phyloP scores from a whole-genome alignment of 2,113 vertebrate species.

The Crotalus helleri region DNA sequence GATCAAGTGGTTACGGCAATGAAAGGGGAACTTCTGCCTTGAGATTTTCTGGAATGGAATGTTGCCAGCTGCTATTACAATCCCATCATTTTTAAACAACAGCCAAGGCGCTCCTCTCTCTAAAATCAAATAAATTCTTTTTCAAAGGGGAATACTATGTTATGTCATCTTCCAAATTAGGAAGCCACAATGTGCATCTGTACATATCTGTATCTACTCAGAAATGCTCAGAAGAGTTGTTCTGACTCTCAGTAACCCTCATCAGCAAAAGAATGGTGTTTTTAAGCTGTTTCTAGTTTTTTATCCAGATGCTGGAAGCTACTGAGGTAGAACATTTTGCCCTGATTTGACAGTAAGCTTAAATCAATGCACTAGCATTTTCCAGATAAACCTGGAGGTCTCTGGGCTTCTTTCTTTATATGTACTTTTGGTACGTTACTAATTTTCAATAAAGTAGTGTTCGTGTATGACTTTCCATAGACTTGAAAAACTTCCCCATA shows the following conservation, averaged over 20 bases:
- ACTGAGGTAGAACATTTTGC: conserved; percentile 4
- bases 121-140: conserved; percentile 43
- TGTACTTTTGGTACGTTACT: not conserved
- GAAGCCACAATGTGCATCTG: conserved; percentile 48
- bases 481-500: not conserved
- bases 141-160: conserved; percentile 41
- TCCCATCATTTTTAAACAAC: conserved; percentile 44
- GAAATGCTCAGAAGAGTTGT: conserved; percentile 40
- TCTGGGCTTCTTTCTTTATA: not conserved
- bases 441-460: not conserved
- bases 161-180: conserved; percentile 43
- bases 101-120: conserved; percentile 34
- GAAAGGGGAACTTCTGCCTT: conserved; percentile 43
- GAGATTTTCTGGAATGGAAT: conserved; percentile 45
- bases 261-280: not conserved
- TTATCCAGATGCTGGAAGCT: conserved; percentile 22
- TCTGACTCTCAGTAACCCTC: conserved; percentile 32
- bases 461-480: not conserved
- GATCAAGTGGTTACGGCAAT: conserved; percentile 53
- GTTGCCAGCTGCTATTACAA: conserved; percentile 41
- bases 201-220: conserved; percentile 50
- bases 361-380: not conserved
- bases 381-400: not conserved
- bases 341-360: conserved; percentile 26
- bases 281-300: not conserved